phyloP scores from a whole-genome alignment of 1,140 invertebrate species.

The Amphibalanus amphitrite region DNA sequence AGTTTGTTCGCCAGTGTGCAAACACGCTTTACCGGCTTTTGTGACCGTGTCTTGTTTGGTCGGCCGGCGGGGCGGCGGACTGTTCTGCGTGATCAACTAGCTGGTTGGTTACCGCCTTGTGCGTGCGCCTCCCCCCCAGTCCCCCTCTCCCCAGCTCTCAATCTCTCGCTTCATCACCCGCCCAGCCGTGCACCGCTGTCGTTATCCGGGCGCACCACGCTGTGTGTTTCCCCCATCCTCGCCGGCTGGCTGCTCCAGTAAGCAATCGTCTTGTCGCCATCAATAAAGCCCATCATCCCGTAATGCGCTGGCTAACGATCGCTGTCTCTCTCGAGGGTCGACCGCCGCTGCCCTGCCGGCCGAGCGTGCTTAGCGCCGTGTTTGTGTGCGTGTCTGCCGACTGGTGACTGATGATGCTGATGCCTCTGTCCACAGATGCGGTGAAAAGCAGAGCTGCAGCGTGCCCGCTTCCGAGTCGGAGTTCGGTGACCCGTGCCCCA shows the following conservation, averaged over 20 bases:
- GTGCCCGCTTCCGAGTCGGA: conserved; percentile 64
- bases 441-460: conserved; percentile 70
- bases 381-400: neutral
- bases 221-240: too few species aligned
- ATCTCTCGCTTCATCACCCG: too few species aligned
- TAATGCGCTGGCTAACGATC: neutral
- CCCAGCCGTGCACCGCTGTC: too few species aligned
- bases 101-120: too few species aligned
- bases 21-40: neutral
- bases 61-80: neutral
- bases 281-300: neutral
- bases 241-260: too few species aligned
- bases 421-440: conserved; percentile 47
- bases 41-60: neutral
- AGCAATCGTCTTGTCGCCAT: too few species aligned
- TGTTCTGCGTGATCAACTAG: neutral
- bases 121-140: too few species aligned
- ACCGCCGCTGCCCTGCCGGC: too few species aligned
- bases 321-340: neutral
- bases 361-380: too few species aligned
- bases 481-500: conserved; percentile 84
- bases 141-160: too few species aligned
- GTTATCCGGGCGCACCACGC: too few species aligned
- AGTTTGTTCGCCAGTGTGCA: neutral
- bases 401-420: conserved; percentile 7